A percentile compares a stretch with the other conserved stretches of the same genome.
Conservation (phyloP, 37 sponge, comb jelly and placozoan genomes). For the Agelas oroides region DNA sequence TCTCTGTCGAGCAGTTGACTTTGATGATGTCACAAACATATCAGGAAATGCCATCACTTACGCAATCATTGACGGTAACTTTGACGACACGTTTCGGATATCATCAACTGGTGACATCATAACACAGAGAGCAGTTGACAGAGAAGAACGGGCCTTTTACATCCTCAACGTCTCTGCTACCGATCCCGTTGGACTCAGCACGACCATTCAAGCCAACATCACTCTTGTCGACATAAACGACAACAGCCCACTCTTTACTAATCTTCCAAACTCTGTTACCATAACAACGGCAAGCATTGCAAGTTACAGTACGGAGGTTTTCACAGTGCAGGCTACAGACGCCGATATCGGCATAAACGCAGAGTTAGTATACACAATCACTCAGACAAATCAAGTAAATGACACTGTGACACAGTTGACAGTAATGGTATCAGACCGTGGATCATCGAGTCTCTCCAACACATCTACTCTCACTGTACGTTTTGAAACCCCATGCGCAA, state of each 20-base stretch:
- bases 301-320: background rate
- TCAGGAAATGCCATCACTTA: slow-evolving; percentile 34
- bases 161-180: slow-evolving; percentile 53
- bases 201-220: slow-evolving; percentile 2
- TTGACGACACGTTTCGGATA: slow-evolving; percentile 33
- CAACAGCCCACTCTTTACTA: slow-evolving; percentile 49
- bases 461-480: slow-evolving; percentile 29
- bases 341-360: slow-evolving; percentile 64
- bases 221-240: slow-evolving; percentile 78
- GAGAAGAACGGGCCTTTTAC: slow-evolving; percentile 38
- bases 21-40: slow-evolving; percentile 27
- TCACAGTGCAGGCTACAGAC: slow-evolving; percentile 61
- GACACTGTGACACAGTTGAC: slow-evolving; percentile 7
- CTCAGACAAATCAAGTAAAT: background rate
- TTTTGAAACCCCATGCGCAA: slow-evolving; percentile 36
- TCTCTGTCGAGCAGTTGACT: slow-evolving; percentile 35
- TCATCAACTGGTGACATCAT: slow-evolving; percentile 36
- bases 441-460: slow-evolving; percentile 42
- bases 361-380: slow-evolving; percentile 41
- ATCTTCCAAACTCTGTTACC: background rate
- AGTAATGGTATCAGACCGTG: slow-evolving; percentile 71
- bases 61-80: slow-evolving; percentile 52
- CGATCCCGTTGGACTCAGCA: slow-evolving; percentile 40
- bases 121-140: slow-evolving; percentile 25
- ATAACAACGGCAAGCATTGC: background rate